These are phyloP conservation scores for Neodiprion pinetum DNA, from an alignment of 1,140 invertebrate species.

Conservation along the genomic window DNA sequence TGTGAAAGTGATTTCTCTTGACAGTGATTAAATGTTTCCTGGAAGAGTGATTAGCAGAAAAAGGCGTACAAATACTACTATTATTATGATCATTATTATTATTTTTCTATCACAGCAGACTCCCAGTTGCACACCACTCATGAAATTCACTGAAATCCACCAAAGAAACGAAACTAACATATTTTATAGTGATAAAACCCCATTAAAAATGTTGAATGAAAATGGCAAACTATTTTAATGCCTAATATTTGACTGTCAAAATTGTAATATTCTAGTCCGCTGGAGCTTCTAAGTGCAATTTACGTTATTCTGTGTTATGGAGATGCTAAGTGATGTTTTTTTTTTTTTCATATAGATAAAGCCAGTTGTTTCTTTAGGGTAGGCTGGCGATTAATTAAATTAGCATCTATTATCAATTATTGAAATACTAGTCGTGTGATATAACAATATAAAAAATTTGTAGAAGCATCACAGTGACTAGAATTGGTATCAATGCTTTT, in stretches of 20 bases:
- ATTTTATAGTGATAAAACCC: neutral
- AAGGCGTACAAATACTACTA: too few relatives aligned
- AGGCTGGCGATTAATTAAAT: neutral
- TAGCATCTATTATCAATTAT: neutral
- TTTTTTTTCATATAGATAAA: neutral
- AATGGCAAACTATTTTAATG: too few relatives aligned
- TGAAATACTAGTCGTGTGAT: neutral
- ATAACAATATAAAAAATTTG: neutral
- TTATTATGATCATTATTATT: too few relatives aligned
- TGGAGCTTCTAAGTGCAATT: neutral
- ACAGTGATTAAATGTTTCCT: too few relatives aligned
- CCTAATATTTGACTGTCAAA: too few relatives aligned
- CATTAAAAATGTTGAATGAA: too few relatives aligned
- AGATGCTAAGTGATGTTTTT: neutral
- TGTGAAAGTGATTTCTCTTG: too few relatives aligned
- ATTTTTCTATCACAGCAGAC: too few relatives aligned
- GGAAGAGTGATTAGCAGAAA: too few relatives aligned
- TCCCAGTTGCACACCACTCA: neutral
- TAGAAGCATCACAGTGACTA: neutral
- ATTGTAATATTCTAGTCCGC: neutral
- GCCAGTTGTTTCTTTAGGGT: neutral
- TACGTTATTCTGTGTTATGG: neutral
- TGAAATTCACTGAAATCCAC: neutral
- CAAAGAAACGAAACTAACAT: conserved; percentile 19
- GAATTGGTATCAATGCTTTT: neutral